Base-by-base conservation (phyloP, 2,888 invertebrate species). In the Cecidostiba fungosa region DNA sequence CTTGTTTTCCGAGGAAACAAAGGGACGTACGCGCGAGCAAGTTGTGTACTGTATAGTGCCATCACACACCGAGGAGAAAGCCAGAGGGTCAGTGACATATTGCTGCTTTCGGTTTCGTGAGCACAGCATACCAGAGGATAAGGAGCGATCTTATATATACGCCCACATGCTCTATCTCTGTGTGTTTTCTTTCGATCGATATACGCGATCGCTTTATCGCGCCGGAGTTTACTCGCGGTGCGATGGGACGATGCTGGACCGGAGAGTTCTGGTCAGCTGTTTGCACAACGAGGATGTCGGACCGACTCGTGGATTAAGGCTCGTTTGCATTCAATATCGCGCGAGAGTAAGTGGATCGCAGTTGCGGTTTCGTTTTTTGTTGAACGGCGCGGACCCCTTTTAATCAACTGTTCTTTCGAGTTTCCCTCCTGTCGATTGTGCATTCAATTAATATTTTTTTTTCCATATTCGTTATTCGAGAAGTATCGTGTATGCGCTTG, bases 1-100 rank as follows among this genome's bases (percentile, higher is more conserved):
- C 59, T 87, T 89, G 88, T 89, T 89, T 89, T 89, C 89, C 83
- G 39, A 66, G 85, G 88, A 89, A 88, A 90, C 86, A 89, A 88
- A 88, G 83, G 87, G 81, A 73, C 76, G 79, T 69, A 43, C 59
- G 47, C 69, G 69, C 54, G 82, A 19, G n/a, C 43, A 16, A 47
- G 29, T 54, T 47, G 70, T 47, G 12, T 0, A 3, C 6, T 43
- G 36, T 70, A 14, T 4, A 29, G 36, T 12, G 43, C 36, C n/a
- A n/a, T n/a, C n/a, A 43, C 39, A 39, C 19, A 47, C 23, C n/a
- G n/a, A n/a, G 32, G 16, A 29, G 59, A 82, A 82, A 82, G 50
- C 14, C n/a, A 72, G 70, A 74, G 74, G 26, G 36, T 77, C 82
- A 69, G 74, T 82, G 78, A 85, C 85, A 74, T 82, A 85, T 82